phyloP scores from a whole-genome alignment of 2,888 invertebrate genomes.

The Brachypalpus laphriformis region DNA sequence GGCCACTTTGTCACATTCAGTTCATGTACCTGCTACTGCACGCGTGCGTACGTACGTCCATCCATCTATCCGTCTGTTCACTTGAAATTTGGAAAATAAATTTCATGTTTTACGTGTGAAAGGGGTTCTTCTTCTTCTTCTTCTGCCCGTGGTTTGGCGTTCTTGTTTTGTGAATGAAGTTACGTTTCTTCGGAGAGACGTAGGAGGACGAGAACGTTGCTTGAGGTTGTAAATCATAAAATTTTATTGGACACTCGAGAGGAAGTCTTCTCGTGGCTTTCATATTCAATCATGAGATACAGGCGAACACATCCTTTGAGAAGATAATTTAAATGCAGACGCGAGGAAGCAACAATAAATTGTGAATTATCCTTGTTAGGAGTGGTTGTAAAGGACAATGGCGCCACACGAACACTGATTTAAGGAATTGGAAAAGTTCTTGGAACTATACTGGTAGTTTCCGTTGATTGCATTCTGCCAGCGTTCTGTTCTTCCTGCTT shows the following conservation, averaged over 20 bases:
- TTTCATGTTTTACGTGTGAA: conserved; percentile 41
- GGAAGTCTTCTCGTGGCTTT: conserved; percentile 17
- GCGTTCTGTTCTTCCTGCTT: neutral
- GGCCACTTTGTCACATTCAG: conserved; percentile 65
- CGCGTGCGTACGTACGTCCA: conserved; percentile 48
- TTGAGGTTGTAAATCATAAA: conserved; percentile 63
- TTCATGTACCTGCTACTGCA: conserved; percentile 69
- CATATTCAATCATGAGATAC: conserved; percentile 6
- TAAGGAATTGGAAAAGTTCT: neutral
- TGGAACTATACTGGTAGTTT: conserved; percentile 10
- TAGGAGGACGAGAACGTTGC: neutral
- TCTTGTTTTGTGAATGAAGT: conserved; percentile 44
- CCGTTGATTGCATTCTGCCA: neutral
- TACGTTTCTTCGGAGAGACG: neutral
- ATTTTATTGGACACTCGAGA: conserved; percentile 16
- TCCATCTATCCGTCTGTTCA: neutral
- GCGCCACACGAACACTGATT: conserved; percentile 51
- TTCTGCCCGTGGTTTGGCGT: neutral
- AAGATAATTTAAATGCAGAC: conserved; percentile 51
- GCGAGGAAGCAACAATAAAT: conserved; percentile 33
- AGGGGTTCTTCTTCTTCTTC: conserved; percentile 2
- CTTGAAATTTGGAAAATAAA: conserved; percentile 39
- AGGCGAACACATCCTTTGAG: neutral
- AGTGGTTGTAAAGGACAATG: conserved; percentile 25
- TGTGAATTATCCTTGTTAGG: conserved; percentile 30